These are phyloP conservation scores for Hirundichthys speculiger DNA, from an alignment of 2,113 vertebrate genomes.

Conservation along the genomic window DNA sequence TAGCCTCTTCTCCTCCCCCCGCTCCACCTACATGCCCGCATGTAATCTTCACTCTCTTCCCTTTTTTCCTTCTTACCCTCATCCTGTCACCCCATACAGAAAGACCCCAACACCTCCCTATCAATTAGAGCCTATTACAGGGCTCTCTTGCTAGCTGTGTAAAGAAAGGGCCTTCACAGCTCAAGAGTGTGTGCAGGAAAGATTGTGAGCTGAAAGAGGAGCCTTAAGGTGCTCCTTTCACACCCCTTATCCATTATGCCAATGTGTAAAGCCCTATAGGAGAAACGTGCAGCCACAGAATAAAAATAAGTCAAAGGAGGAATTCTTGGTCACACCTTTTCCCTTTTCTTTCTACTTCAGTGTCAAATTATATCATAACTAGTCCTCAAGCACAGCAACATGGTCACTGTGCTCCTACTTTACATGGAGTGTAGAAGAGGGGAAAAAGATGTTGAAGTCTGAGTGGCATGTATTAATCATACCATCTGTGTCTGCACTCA, in stretches of 20 bases:
- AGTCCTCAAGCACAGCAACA: slow-evolving; percentile 63
- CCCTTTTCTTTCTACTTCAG: slow-evolving; percentile 58
- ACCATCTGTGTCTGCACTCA: slow-evolving; percentile 22
- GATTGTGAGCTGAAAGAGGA: slow-evolving; percentile 80
- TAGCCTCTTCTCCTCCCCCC: slow-evolving; percentile 75
- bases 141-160: slow-evolving; percentile 91
- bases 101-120: slow-evolving; percentile 96
- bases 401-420: slow-evolving; percentile 66
- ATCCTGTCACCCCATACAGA: slow-evolving; percentile 90
- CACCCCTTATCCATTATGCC: slow-evolving; percentile 79
- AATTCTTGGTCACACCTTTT: slow-evolving; percentile 73
- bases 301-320: slow-evolving; percentile 75
- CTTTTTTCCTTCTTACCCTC: slow-evolving; percentile 62
- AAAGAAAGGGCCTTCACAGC: slow-evolving; percentile 90
- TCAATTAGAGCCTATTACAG: slow-evolving; percentile 98
- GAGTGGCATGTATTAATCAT: slow-evolving; percentile 31
- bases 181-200: slow-evolving; percentile 84
- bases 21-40: slow-evolving; percentile 61
- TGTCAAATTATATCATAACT: slow-evolving; percentile 81
- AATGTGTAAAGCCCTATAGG: slow-evolving; percentile 69
- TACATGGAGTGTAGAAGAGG: slow-evolving; percentile 23
- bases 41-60: slow-evolving; percentile 71
- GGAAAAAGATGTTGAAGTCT: slow-evolving; percentile 29
- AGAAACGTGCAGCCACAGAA: slow-evolving; percentile 67
- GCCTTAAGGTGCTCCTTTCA: slow-evolving; percentile 84